phyloP scores from a whole-genome alignment of 2,888 invertebrate genomes.

The Piscicola geometra region DNA sequence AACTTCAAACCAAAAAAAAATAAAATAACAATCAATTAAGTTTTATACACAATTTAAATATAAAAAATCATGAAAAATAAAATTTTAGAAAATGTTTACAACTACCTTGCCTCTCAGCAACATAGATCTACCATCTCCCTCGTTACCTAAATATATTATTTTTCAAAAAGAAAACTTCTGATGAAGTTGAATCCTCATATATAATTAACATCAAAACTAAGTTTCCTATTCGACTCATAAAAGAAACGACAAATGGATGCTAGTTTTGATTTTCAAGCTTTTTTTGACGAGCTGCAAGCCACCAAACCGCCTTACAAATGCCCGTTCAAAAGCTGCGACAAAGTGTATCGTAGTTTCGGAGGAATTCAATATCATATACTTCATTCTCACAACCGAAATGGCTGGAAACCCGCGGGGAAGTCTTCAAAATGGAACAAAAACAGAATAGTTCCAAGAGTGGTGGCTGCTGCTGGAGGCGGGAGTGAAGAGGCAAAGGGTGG shows the following conservation, averaged over 20 bases:
- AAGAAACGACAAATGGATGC: conserved; percentile 11
- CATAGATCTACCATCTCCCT: conserved; percentile 16
- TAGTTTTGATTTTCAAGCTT: conserved; percentile 77
- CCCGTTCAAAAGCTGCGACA: conserved; percentile 76
- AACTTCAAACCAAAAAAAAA: not conserved
- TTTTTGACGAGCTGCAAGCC: conserved; percentile 74
- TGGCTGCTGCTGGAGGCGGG: not conserved
- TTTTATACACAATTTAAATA: too few relatives aligned
- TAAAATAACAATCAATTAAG: too few relatives aligned
- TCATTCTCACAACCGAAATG: conserved; percentile 76
- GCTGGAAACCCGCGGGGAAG: conserved; percentile 39
- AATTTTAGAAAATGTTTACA: not conserved
- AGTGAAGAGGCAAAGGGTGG: conserved; percentile 10
- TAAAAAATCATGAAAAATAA: too few relatives aligned
- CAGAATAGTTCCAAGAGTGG: conserved; percentile 3
- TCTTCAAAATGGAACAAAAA: not conserved
- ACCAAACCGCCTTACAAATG: conserved; percentile 82
- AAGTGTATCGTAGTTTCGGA: conserved; percentile 77
- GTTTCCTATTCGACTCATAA: too few relatives aligned
- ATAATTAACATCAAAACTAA: not conserved
- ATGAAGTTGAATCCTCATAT: not conserved
- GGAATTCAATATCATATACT: conserved; percentile 80
- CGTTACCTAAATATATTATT: conserved; percentile 15
- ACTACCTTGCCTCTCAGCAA: not conserved
- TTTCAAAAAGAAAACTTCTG: conserved; percentile 12